Conservation (phyloP, 2,797 vertebrate species). For the Hafferia zeledoni region DNA sequence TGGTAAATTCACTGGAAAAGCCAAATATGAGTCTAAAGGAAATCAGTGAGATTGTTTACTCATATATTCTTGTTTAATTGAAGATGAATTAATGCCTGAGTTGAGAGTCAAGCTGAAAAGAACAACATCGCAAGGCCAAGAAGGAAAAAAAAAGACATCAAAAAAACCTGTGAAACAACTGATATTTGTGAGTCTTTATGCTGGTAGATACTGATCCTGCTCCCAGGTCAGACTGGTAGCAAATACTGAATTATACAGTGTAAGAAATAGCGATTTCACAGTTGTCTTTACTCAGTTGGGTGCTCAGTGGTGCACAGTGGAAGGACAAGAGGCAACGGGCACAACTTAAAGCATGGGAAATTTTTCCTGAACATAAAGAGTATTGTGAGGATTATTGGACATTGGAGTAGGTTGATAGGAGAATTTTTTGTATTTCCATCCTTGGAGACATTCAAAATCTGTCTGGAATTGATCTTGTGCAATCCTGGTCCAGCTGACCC, state of each 20-base stretch:
- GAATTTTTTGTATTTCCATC: neutral
- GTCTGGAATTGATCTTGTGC: neutral
- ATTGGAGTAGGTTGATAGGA: neutral
- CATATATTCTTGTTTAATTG: neutral
- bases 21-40: neutral
- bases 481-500: neutral
- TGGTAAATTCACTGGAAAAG: neutral
- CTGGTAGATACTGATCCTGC: neutral
- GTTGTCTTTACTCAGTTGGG: neutral
- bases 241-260: neutral
- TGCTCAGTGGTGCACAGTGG: neutral
- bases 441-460: neutral
- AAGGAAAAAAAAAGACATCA: neutral
- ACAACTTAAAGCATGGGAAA: neutral
- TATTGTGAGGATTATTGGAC: neutral
- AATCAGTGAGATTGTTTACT: neutral
- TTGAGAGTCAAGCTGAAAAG: neutral
- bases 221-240: neutral
- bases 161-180: neutral
- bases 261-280: neutral
- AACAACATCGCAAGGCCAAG: neutral
- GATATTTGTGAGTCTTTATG: neutral
- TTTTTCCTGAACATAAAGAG: neutral
- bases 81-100: neutral
- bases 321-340: neutral